Evolutionary conservation across 2,113 vertebrate species (phyloP).

Genomic region (Leptocoma aspasia): DNA sequence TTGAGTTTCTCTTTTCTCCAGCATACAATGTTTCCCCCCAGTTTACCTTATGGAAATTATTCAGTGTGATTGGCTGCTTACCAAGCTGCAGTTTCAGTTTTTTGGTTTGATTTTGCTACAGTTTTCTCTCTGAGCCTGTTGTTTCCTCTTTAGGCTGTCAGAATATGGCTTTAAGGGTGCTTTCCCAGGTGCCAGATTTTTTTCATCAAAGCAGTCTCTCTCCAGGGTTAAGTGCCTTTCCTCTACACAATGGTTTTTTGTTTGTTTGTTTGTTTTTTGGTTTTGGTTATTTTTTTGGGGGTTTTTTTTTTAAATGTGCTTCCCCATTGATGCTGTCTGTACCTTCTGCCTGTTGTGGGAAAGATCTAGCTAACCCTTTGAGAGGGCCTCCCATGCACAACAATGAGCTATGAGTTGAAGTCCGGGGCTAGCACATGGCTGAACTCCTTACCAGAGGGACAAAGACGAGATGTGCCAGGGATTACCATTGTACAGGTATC

Average conservation of each 20-base stretch:
- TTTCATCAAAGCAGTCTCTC: neutral
- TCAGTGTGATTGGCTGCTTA: neutral
- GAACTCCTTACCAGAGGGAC: neutral
- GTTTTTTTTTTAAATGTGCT: neutral
- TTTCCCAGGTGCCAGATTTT: neutral
- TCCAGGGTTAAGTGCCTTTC: neutral
- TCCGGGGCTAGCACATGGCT: rapidly evolving
- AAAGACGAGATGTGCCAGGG: rapidly evolving
- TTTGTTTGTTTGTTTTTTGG: neutral
- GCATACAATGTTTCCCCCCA: neutral
- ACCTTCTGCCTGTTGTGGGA: neutral
- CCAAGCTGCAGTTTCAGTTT: neutral
- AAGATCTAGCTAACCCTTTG: neutral
- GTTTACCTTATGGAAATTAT: neutral
- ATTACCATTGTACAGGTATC: neutral
- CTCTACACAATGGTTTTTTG: neutral
- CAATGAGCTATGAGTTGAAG: neutral
- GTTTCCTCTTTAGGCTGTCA: neutral
- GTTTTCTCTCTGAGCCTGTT: neutral
- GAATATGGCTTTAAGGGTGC: neutral
- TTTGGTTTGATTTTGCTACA: neutral
- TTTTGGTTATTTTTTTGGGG: too few species aligned
- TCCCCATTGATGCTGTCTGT: neutral
- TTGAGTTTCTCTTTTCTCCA: neutral
- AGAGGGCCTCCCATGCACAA: neutral